Conservation (phyloP, 2,113 vertebrate genomes). For the Rattus norvegicus region GRCr8 NC_086030.1:12113001-12113500, state of each 20-base stretch:
- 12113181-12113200: not conserved
- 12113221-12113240: not conserved
- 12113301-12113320: conserved; percentile 48
- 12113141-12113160: not conserved
- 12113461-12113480: not conserved
- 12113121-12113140: not conserved
- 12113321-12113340: conserved; percentile 24
- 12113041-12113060: not conserved
- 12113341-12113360: not conserved
- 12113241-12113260: not conserved
- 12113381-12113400: not conserved
- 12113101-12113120: not conserved
- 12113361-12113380: not conserved
- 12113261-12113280: conserved; percentile 9
- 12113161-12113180: not conserved
- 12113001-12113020: conserved; percentile 19
- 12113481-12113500: not conserved
- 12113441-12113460: not conserved
- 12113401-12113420: conserved; percentile 1
- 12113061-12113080: not conserved
- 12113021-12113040: not conserved
- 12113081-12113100: conserved; percentile 10
- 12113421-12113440: conserved; percentile 11
- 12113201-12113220: not conserved
- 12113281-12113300: conserved; percentile 26